Evolutionary conservation across 2,888 invertebrate species (phyloP).

Genomic region (Pterostichus niger): DNA sequence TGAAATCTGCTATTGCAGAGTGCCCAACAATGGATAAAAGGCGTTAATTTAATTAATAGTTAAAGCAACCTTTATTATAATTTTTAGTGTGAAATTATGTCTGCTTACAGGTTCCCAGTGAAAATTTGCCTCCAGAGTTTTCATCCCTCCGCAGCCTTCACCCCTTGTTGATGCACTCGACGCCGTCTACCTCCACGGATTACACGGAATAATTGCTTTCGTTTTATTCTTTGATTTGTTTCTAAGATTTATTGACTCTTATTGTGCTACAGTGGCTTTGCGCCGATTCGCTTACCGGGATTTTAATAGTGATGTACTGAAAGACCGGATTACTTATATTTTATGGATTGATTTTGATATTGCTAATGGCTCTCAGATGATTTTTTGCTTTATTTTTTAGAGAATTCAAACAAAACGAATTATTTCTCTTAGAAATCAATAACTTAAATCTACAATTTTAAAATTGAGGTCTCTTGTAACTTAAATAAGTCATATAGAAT

Average conservation of each 20-base stretch:
- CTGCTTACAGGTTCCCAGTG: background rate
- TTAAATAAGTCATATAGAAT: too few relatives aligned
- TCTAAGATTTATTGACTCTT: constrained; percentile 63
- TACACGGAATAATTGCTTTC: constrained; percentile 64
- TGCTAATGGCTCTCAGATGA: constrained; percentile 5
- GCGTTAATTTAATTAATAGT: too few relatives aligned
- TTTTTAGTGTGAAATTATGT: too few relatives aligned
- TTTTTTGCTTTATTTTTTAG: background rate
- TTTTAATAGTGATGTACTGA: constrained; percentile 44
- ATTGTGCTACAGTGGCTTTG: constrained; percentile 57
- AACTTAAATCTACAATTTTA: too few relatives aligned
- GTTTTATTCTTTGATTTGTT: constrained; percentile 66
- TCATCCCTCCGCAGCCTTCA: background rate
- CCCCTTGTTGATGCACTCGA: constrained; percentile 21
- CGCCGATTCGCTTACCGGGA: constrained; percentile 43
- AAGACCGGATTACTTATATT: constrained; percentile 22
- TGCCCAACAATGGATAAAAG: too few relatives aligned
- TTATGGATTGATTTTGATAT: constrained; percentile 34
- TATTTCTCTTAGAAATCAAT: background rate
- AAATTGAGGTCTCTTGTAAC: too few relatives aligned
- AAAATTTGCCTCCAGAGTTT: background rate
- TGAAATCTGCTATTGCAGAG: too few relatives aligned
- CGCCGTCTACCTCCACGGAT: constrained; percentile 40
- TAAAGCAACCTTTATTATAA: too few relatives aligned
- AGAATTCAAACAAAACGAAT: background rate